phyloP scores from a whole-genome alignment of 2,113 vertebrate genomes.

The Lipophrys pholis region DNA sequence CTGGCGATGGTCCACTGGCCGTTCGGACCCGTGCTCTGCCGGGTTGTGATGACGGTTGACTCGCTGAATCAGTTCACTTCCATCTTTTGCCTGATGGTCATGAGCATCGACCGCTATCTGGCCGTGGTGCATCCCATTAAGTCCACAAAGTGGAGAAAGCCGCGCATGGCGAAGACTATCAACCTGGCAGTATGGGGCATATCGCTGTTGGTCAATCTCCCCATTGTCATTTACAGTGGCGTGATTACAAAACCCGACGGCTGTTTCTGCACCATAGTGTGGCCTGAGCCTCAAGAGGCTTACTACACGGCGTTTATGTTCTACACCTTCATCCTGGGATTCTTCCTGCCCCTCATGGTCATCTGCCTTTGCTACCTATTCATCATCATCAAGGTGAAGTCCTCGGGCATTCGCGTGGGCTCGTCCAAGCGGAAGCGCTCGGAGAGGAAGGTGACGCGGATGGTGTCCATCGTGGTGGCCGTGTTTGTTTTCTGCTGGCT shows the following conservation, averaged over 20 bases:
- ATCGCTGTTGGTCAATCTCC: slow-evolving; percentile 94
- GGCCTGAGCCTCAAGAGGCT: slow-evolving; percentile 91
- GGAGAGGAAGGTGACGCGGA: slow-evolving; percentile 94
- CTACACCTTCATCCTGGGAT: slow-evolving; percentile 95
- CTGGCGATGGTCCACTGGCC: slow-evolving; percentile 97
- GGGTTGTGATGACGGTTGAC: slow-evolving; percentile 95
- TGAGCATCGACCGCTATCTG: slow-evolving; percentile 96
- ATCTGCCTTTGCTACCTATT: slow-evolving; percentile 97
- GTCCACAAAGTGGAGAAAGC: slow-evolving; percentile 95
- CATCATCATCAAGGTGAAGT: slow-evolving; percentile 97
- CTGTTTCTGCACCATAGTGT: slow-evolving; percentile 94
- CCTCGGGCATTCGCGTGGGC: slow-evolving; percentile 92
- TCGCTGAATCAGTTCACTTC: slow-evolving; percentile 98
- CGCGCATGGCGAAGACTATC: slow-evolving; percentile 92
- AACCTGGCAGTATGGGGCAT: slow-evolving; percentile 92
- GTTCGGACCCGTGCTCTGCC: slow-evolving; percentile 92
- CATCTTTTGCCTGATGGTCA: slow-evolving; percentile 97
- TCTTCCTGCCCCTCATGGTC: slow-evolving; percentile 94
- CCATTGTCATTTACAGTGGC: slow-evolving; percentile 94
- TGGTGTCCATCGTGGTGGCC: slow-evolving; percentile 97
- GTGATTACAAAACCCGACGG: slow-evolving; percentile 84
- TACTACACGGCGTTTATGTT: slow-evolving; percentile 97
- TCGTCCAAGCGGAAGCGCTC: slow-evolving; percentile 95
- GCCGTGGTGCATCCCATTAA: slow-evolving; percentile 97
- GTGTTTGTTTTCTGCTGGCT: slow-evolving; percentile 99